These are phyloP conservation scores for Drosophila sordidapex DNA, from an alignment of 2,888 invertebrate genomes.

Conservation along the genomic window DNA sequence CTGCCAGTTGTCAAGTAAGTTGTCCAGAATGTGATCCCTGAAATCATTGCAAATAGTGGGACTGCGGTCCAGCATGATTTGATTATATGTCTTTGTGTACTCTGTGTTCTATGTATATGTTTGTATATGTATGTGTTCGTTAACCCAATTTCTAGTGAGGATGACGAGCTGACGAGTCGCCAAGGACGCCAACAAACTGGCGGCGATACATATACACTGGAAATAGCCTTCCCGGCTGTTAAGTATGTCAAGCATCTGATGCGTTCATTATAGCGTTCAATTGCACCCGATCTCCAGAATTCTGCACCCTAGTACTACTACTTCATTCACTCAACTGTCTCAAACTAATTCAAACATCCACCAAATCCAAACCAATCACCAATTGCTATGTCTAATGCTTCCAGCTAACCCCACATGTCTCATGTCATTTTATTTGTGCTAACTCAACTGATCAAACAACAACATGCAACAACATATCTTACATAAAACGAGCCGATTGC, in stretches of 20 bases:
- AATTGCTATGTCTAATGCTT: constrained; percentile 50
- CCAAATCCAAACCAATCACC: constrained; percentile 21
- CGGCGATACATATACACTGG: constrained; percentile 94
- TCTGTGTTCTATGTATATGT: constrained; percentile 65
- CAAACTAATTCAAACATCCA: constrained; percentile 57
- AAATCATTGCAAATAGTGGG: not conserved
- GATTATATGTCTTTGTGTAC: constrained; percentile 41
- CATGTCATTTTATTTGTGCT: constrained; percentile 46
- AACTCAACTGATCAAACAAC: constrained; percentile 32
- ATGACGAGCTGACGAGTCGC: constrained; percentile 85
- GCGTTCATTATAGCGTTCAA: constrained; percentile 41
- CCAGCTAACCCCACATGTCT: constrained; percentile 48
- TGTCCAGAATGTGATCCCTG: not conserved
- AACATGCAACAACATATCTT: not conserved
- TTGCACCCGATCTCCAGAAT: constrained; percentile 58
- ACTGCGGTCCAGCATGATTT: constrained; percentile 44
- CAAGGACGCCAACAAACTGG: constrained; percentile 93
- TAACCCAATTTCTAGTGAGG: constrained; percentile 80
- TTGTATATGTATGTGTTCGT: constrained; percentile 59
- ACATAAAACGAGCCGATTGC: not conserved
- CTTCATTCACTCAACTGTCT: constrained; percentile 43
- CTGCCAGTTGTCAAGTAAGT: constrained; percentile 95
- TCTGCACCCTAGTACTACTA: constrained; percentile 60
- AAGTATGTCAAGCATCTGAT: constrained; percentile 88
- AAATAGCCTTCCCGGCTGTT: constrained; percentile 96